A percentile compares a stretch with the other conserved stretches of the same genome.
Evolutionary conservation across 2,888 invertebrate genomes (phyloP).

Genomic region (Parnassius mnemosyne): DNA sequence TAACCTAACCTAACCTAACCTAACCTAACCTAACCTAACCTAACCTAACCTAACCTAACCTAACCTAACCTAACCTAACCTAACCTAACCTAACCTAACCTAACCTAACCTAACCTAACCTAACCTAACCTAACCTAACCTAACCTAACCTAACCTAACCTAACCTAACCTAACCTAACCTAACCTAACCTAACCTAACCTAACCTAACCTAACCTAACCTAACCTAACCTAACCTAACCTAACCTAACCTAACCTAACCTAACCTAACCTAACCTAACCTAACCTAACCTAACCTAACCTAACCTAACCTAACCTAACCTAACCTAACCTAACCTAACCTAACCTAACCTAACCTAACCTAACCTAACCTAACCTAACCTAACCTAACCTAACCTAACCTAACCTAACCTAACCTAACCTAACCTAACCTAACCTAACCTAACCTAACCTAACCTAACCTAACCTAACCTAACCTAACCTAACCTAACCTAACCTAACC

Average conservation of each 20-base stretch:
- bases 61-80: constrained; percentile 4
- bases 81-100: constrained; percentile 4
- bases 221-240: constrained; percentile 26
- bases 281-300: constrained; percentile 21
- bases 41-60: constrained; percentile 4
- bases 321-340: constrained; percentile 19
- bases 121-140: constrained; percentile 4
- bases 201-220: constrained; percentile 27
- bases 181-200: constrained; percentile 5
- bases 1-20: constrained; percentile 4
- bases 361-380: constrained; percentile 26
- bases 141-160: constrained; percentile 4
- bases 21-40: constrained; percentile 4
- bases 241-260: constrained; percentile 22
- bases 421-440: constrained; percentile 24
- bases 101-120: constrained; percentile 4
- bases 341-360: constrained; percentile 25
- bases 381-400: constrained; percentile 25
- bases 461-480: constrained; percentile 28
- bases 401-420: constrained; percentile 23
- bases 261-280: constrained; percentile 13
- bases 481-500: constrained; percentile 28
- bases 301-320: constrained; percentile 15
- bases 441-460: constrained; percentile 29
- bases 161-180: constrained; percentile 4